A percentile compares a stretch with the other conserved stretches of the same genome.
These are phyloP conservation scores for Eupithecia dodoneata DNA, from an alignment of 2,888 invertebrate species.

Conservation along the genomic window DNA sequence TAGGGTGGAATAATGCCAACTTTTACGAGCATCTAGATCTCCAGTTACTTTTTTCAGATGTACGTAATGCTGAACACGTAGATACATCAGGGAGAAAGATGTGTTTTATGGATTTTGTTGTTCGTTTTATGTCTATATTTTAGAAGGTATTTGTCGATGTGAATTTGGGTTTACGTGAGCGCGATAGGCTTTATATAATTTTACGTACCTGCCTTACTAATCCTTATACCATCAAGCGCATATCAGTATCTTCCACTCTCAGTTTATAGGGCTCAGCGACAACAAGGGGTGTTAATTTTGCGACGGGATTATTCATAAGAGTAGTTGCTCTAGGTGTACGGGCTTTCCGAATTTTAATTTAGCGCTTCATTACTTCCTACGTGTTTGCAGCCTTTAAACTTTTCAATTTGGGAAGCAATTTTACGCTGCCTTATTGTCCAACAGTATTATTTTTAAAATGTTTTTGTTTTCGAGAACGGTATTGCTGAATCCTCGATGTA, in stretches of 20 bases:
- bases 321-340: slow-evolving; percentile 40
- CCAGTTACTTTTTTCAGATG: slow-evolving; percentile 49
- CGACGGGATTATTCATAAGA: slow-evolving; percentile 44
- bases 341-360: slow-evolving; percentile 40
- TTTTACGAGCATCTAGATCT: slow-evolving; percentile 50
- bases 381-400: slow-evolving; percentile 6
- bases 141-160: slow-evolving; percentile 5
- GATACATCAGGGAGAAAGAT: slow-evolving; percentile 46
- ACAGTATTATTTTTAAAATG: not conserved
- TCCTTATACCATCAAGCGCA: slow-evolving; percentile 45
- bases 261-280: slow-evolving; percentile 41
- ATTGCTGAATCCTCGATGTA: not conserved
- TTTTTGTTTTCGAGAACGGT: not conserved
- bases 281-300: slow-evolving; percentile 44
- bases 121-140: slow-evolving; percentile 35
- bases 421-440: not conserved
- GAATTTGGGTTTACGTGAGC: slow-evolving; percentile 14
- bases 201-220: slow-evolving; percentile 35
- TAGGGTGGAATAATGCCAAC: slow-evolving; percentile 69
- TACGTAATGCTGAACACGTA: slow-evolving; percentile 46
- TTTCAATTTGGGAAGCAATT: not conserved
- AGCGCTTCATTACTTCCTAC: slow-evolving; percentile 27
- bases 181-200: slow-evolving; percentile 36
- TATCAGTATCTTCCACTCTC: slow-evolving; percentile 47
- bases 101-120: slow-evolving; percentile 48